Conservation (phyloP, 2,797 vertebrate species). For the Selene dorsalis region DNA sequence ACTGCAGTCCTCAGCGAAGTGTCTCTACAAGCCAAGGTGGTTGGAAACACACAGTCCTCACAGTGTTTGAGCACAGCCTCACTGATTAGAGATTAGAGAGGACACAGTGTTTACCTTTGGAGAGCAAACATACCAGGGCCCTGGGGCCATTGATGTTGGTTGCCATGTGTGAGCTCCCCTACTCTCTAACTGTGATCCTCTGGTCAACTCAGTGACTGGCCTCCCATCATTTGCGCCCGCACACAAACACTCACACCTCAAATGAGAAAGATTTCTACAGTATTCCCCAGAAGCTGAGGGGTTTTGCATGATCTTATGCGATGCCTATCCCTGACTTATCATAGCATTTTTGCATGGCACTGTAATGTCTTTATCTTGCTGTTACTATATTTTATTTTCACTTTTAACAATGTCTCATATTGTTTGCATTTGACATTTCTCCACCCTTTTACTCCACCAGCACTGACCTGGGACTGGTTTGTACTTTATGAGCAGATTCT, state of each 20-base stretch:
- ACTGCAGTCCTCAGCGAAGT: neutral
- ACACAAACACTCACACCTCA: constrained; percentile 11
- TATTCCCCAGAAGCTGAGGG: neutral
- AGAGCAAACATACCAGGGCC: constrained; percentile 18
- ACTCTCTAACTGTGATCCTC: constrained; percentile 29
- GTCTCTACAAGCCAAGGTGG: neutral
- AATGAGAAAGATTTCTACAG: neutral
- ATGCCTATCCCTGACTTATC: constrained; percentile 19
- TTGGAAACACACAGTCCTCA: neutral
- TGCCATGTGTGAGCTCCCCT: constrained; percentile 32
- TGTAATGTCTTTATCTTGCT: constrained; percentile 34
- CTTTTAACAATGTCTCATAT: constrained; percentile 34
- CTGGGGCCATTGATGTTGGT: neutral
- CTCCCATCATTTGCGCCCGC: constrained; percentile 3
- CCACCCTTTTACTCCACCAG: constrained; percentile 6
- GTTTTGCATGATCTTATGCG: too few relatives aligned
- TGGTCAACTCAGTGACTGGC: constrained; percentile 11
- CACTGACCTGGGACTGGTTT: constrained; percentile 6
- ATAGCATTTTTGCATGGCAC: constrained; percentile 54
- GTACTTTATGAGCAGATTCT: constrained; percentile 47
- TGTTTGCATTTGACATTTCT: constrained; percentile 29
- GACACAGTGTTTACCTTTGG: constrained; percentile 31
- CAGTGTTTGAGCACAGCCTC: constrained; percentile 8
- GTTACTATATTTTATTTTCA: constrained; percentile 12
- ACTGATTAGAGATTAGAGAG: constrained; percentile 33